Evolutionary conservation across 2,888 invertebrate species (phyloP), one percentile per base, ranked within the genome.

Genomic region (Dryobota labecula): DNA sequence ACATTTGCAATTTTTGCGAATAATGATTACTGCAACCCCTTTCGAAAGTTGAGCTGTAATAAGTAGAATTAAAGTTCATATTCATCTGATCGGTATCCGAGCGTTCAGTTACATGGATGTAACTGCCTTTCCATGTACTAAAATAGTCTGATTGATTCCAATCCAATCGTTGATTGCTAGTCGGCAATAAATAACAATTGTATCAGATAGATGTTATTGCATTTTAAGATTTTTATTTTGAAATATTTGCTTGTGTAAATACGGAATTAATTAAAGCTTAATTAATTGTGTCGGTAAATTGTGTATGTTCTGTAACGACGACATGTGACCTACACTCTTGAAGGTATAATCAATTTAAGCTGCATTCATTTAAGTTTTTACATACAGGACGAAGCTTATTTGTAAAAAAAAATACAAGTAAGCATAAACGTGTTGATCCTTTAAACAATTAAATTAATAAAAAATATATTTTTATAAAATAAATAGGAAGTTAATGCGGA

Each of bases 141-240:
- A 86, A 85, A 83, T 86, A 86, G 84, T 84, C 88, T 90, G 90
- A 91, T 89, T 91, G 91, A 90, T 89, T 89, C 73, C 86, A 86
- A 77, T 82, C 73, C 85, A 76, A 84, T 80, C 86, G 84, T 89
- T 84, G 84, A 89, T 90, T 88, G 84, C 86, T 86, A 73, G 80
- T 73, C 65, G 77, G 83, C 82, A 86, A 88, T 91, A 90, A 91
- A 90, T 89, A 76, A 83, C 81, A 78, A 78, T 76, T 81, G 81
- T 73, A 78, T 81, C 78, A 68, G 70, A 43, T 70, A 54, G 57
- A 63, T 65, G 70, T 70, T 73, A 72, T 67, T 84, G 66, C 57
- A 66, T 70, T 82, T 73, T 61, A 70, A 68, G 73, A 73, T 64
- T 73, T 61, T 76, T 81, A 72, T 81, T 81, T 81, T 81, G 76